Conservation (phyloP, 2,797 vertebrate genomes). For the Halcyon chelicuti region DNA sequence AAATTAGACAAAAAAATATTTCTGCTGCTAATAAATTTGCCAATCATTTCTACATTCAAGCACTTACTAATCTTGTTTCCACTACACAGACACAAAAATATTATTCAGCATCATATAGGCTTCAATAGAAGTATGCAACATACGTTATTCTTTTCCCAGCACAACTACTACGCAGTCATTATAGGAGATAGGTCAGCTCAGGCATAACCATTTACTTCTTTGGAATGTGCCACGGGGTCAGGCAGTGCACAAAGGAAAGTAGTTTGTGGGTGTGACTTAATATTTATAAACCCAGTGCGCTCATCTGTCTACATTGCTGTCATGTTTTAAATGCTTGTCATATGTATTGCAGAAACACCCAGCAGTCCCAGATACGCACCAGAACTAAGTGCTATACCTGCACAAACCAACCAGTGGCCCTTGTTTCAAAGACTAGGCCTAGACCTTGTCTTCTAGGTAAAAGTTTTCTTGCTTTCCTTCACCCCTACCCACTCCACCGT, state of each 20-base stretch:
- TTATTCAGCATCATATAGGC: background rate
- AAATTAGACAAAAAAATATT: background rate
- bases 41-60: background rate
- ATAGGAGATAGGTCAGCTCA: background rate
- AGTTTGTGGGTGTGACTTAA: background rate
- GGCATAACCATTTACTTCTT: background rate
- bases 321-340: background rate
- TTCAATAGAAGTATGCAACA: background rate
- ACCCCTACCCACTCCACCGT: rapidly evolving
- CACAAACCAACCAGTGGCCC: background rate
- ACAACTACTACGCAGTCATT: background rate
- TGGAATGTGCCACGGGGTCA: background rate
- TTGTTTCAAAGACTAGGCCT: background rate
- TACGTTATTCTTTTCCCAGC: background rate
- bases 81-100: background rate
- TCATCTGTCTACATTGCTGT: conserved; percentile 10
- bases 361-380: background rate
- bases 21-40: background rate
- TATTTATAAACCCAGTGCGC: background rate
- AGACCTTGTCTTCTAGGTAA: background rate
- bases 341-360: background rate
- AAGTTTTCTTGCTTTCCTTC: background rate
- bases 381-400: background rate
- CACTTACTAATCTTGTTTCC: background rate
- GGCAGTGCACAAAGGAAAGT: background rate